Conservation (phyloP, 2,888 invertebrate genomes). For the Netelia melanura region DNA sequence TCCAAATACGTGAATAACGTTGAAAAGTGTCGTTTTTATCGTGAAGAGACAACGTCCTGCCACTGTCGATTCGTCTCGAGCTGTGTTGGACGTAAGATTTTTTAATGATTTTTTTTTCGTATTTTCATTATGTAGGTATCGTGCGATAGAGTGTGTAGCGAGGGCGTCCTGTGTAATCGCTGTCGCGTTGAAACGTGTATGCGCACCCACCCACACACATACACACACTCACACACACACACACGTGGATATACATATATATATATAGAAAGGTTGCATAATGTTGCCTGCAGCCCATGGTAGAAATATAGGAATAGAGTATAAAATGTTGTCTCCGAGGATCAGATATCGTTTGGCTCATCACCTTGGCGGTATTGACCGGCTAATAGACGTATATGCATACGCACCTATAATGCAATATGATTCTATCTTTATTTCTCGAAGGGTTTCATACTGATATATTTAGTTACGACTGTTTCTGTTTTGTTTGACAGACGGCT, state of each 20-base stretch:
- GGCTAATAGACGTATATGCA: slow-evolving; percentile 28
- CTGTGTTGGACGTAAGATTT: not conserved
- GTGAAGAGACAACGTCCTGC: not conserved
- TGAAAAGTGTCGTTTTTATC: not conserved
- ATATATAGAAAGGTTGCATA: slow-evolving; percentile 2
- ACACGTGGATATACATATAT: not conserved
- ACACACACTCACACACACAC: not conserved
- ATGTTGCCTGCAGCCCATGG: not conserved
- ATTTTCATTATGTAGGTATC: not conserved
- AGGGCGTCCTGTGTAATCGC: not conserved
- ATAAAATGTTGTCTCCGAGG: slow-evolving; percentile 53
- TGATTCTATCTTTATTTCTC: not conserved
- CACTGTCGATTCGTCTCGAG: not conserved
- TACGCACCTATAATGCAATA: slow-evolving; percentile 36
- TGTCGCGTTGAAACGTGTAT: not conserved
- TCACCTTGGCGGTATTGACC: slow-evolving; percentile 68
- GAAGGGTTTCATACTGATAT: too few species aligned
- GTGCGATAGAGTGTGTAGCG: not conserved
- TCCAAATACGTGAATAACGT: not conserved
- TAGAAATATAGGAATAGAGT: slow-evolving; percentile 46
- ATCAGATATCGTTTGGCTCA: slow-evolving; percentile 65
- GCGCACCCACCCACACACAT: not conserved
- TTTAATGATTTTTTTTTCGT: not conserved
- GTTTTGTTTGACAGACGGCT: not conserved
- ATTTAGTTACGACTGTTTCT: too few species aligned